phyloP scores from a whole-genome alignment of 2,888 invertebrate species.

The Luffia ferchaultella region DNA sequence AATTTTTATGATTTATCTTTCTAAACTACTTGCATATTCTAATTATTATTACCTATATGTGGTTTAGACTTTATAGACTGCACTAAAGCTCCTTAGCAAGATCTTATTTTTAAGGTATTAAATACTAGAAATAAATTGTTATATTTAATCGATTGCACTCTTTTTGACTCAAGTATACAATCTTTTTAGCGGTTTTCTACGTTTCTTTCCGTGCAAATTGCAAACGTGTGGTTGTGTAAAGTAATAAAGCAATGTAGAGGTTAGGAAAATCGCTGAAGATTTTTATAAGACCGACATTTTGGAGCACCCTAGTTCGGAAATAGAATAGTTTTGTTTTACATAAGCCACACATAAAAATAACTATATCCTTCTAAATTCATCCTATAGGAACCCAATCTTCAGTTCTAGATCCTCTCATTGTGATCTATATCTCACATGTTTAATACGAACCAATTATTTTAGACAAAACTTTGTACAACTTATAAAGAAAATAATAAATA shows the following conservation, averaged over 20 bases:
- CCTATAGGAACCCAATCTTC: constrained; percentile 57
- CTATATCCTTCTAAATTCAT: constrained; percentile 39
- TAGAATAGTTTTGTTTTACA: background rate
- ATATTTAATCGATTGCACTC: too few species aligned
- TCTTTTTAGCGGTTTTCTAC: background rate
- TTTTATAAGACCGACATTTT: background rate
- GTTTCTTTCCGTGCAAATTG: too few species aligned
- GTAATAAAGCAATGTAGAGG: background rate
- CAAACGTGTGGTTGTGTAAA: too few species aligned
- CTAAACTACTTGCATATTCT: too few species aligned
- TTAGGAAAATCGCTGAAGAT: background rate
- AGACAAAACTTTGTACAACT: background rate
- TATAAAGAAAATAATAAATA: too few species aligned
- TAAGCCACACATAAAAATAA: constrained; percentile 15
- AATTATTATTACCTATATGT: too few species aligned
- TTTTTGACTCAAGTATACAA: background rate
- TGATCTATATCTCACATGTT: constrained; percentile 17
- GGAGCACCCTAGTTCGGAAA: background rate
- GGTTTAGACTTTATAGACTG: too few species aligned
- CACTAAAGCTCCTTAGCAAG: too few species aligned
- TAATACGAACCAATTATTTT: background rate
- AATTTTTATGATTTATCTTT: too few species aligned
- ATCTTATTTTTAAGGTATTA: too few species aligned
- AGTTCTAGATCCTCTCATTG: constrained; percentile 43
- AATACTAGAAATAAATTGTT: too few species aligned